These are phyloP conservation scores for Lepidurus apus DNA, from an alignment of 1,140 invertebrate genomes.

Conservation along the genomic window DNA sequence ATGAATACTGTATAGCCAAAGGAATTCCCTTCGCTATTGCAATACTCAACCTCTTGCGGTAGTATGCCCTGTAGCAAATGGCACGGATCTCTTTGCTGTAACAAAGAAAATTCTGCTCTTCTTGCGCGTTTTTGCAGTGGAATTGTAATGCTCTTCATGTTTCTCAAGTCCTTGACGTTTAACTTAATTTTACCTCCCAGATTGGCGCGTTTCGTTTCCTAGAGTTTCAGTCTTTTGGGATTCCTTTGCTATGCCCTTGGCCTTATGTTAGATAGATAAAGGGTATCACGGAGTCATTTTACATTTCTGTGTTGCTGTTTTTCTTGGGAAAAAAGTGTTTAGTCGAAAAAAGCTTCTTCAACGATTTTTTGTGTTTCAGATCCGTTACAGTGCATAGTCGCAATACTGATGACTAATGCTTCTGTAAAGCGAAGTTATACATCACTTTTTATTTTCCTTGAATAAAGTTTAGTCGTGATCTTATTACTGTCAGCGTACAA, in stretches of 20 bases:
- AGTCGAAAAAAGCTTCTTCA: background rate
- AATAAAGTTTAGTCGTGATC: background rate
- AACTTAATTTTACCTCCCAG: background rate
- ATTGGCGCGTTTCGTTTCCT: background rate
- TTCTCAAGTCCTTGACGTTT: background rate
- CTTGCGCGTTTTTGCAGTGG: too few species aligned
- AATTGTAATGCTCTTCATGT: background rate
- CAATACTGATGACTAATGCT: conserved; percentile 5
- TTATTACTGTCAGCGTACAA: background rate
- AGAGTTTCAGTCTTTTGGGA: background rate
- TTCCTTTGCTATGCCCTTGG: background rate
- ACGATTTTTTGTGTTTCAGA: background rate
- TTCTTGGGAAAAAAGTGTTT: background rate
- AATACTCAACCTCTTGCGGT: too few species aligned
- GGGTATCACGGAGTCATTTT: background rate
- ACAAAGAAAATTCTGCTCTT: too few species aligned
- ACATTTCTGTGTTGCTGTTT: background rate
- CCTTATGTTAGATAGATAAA: background rate
- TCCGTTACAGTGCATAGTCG: background rate
- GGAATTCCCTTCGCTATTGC: too few species aligned
- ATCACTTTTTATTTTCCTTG: background rate
- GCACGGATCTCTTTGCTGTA: too few species aligned
- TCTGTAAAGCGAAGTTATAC: background rate
- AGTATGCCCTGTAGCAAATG: too few species aligned
- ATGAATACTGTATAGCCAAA: too few species aligned